Evolutionary conservation across 2,888 invertebrate species (phyloP).

Genomic region (Seira musarum): DNA sequence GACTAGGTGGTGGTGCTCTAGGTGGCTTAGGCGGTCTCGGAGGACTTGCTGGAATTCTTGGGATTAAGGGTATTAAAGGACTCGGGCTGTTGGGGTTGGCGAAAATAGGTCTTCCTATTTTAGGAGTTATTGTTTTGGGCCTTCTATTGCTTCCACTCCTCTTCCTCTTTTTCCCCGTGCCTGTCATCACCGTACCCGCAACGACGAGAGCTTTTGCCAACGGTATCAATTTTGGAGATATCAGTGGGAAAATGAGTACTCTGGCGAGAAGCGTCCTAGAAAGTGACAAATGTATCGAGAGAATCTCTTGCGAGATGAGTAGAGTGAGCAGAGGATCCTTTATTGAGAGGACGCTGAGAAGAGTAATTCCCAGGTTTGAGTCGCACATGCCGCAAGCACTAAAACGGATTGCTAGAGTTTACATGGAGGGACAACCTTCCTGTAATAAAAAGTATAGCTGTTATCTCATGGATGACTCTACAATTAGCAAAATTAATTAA

Average conservation of each 20-base stretch:
- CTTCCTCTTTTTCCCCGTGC: conserved; percentile 53
- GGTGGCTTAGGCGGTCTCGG: conserved; percentile 59
- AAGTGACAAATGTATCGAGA: conserved; percentile 66
- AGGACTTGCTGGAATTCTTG: conserved; percentile 61
- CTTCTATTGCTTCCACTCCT: conserved; percentile 59
- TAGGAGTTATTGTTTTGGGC: conserved; percentile 60
- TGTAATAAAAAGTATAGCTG: conserved; percentile 50
- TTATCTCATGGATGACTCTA: conserved; percentile 47
- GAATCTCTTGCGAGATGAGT: conserved; percentile 66
- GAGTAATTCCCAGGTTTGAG: conserved; percentile 47
- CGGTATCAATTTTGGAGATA: conserved; percentile 54
- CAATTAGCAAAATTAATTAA: neutral
- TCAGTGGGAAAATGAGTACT: conserved; percentile 55
- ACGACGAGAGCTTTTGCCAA: conserved; percentile 26
- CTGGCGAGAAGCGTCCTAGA: conserved; percentile 61
- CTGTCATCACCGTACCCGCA: conserved; percentile 62
- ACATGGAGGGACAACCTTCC: conserved; percentile 44
- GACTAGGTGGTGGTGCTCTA: conserved; percentile 59
- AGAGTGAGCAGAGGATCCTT: conserved; percentile 60
- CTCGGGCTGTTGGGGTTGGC: conserved; percentile 63
- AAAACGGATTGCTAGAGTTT: conserved; percentile 40
- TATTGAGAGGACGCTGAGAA: conserved; percentile 63
- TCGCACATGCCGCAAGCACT: conserved; percentile 42
- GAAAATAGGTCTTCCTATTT: conserved; percentile 61
- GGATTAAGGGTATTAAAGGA: conserved; percentile 65